Conservation (phyloP, 1,140 invertebrate species). For the Aphelinus atriplicis region DNA sequence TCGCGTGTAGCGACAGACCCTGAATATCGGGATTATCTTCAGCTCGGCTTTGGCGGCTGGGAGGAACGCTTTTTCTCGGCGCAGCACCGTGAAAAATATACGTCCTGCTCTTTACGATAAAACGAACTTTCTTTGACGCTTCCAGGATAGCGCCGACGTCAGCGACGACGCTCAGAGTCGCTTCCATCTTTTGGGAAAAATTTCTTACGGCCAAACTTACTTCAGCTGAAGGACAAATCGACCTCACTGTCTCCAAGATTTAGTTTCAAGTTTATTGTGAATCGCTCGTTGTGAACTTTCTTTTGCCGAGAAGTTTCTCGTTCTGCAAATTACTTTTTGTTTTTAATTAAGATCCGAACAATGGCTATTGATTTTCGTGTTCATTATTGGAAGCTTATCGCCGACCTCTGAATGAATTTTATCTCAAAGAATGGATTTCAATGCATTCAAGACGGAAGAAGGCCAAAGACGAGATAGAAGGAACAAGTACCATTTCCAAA, state of each 20-base stretch:
- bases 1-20: too few relatives aligned
- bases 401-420: too few relatives aligned
- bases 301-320: background rate
- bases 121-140: conserved; percentile 45
- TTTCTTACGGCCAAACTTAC: conserved; percentile 30
- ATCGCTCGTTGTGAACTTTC: conserved; percentile 5
- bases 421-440: too few relatives aligned
- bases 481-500: too few relatives aligned
- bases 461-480: too few relatives aligned
- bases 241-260: conserved; percentile 10
- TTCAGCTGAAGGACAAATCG: background rate
- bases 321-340: background rate
- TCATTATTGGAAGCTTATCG: too few relatives aligned
- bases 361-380: background rate
- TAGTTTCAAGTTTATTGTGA: conserved; percentile 26
- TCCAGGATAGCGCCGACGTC: conserved; percentile 30
- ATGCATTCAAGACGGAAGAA: too few relatives aligned
- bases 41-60: conserved; percentile 41
- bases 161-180: background rate
- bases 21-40: conserved; percentile 48
- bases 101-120: conserved; percentile 30
- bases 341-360: conserved; percentile 4
- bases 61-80: too few relatives aligned
- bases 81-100: too few relatives aligned
- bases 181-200: conserved; percentile 24